Evolutionary conservation across 2,888 invertebrate species (phyloP), one percentile per base, ranked within the genome.

Genomic region (Lasius platythorax): DNA sequence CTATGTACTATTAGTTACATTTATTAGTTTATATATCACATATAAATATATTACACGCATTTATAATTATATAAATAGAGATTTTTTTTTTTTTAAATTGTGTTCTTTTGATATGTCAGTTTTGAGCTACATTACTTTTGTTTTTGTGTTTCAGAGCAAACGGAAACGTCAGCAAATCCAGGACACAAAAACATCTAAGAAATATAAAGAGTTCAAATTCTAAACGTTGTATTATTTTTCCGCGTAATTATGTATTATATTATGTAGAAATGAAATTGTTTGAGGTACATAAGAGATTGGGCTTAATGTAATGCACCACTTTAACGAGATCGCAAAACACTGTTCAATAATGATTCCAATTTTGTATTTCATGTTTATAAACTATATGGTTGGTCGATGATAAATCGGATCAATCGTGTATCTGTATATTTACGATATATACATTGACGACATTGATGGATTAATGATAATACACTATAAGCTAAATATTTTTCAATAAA

Each of bases 181-280:
- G 93, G 98, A 99, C 91, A 97, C 97, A 5, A 99, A 99, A 95
- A 97, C 98, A 91, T 97, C 98, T 18, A 99, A 99, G 96, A 99
- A 99, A 96, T 99, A 99, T 96, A 99, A 99, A 95, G 99, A 99
- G 95, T 99, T 99, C 96, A 99, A 99, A 95, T 99, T 99, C 96
- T 99, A 96, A 95, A 50, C 67, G 30, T 23, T n/a, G 50, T 79
- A 40, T 82, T 64, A 85, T n/a, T 61, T 75, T 30, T 61, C 6
- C 18, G 15, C 11, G 23, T 58, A 28, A 67, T 18, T 56, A 58
- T 84, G 72, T 84, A 84, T 53, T 67, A 50, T 76, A 76, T 58
- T 83, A 70, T 78, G 30, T 70, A 70, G 68, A 5, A 58, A 68
- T 43, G 23, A 67, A 76, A 53, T 66, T 64, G 23, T 61, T 61